These are phyloP conservation scores for Micromys minutus DNA, from an alignment of 2,113 vertebrate genomes.

Conservation along the genomic window DNA sequence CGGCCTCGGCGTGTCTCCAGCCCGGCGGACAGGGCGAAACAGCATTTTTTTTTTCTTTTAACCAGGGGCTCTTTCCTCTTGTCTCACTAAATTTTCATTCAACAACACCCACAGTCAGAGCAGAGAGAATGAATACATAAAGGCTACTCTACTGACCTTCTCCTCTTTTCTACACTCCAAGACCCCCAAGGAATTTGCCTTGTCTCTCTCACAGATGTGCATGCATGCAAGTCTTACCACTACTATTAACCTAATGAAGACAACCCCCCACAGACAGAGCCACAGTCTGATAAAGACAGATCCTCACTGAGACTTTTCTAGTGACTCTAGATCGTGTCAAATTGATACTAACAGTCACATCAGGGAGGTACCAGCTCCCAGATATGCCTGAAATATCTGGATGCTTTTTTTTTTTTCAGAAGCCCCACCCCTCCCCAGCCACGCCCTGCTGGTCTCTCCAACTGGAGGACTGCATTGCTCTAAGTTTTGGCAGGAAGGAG, in stretches of 20 bases:
- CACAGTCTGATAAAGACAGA: neutral
- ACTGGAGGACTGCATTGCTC: neutral
- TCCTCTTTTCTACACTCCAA: too few species aligned
- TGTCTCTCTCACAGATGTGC: neutral
- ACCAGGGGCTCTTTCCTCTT: too few species aligned
- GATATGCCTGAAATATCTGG: slow-evolving; percentile 26
- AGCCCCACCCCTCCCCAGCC: neutral
- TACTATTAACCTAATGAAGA: too few species aligned
- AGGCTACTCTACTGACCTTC: neutral
- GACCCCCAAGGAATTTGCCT: neutral
- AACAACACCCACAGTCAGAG: neutral
- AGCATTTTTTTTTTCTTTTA: too few species aligned
- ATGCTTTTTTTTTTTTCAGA: slow-evolving; percentile 32
- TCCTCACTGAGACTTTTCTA: neutral
- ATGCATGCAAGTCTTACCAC: neutral
- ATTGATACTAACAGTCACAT: neutral
- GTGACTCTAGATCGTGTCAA: neutral
- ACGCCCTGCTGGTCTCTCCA: slow-evolving; percentile 6
- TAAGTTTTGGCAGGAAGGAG: slow-evolving; percentile 2
- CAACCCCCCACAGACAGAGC: neutral
- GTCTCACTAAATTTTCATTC: too few species aligned
- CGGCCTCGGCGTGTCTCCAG: too few species aligned
- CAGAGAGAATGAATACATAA: neutral
- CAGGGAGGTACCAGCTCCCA: slow-evolving; percentile 12
- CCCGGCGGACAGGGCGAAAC: too few species aligned